Evolutionary conservation across 2,113 vertebrate species (phyloP).

Genomic region (Suncus etruscus): DNA sequence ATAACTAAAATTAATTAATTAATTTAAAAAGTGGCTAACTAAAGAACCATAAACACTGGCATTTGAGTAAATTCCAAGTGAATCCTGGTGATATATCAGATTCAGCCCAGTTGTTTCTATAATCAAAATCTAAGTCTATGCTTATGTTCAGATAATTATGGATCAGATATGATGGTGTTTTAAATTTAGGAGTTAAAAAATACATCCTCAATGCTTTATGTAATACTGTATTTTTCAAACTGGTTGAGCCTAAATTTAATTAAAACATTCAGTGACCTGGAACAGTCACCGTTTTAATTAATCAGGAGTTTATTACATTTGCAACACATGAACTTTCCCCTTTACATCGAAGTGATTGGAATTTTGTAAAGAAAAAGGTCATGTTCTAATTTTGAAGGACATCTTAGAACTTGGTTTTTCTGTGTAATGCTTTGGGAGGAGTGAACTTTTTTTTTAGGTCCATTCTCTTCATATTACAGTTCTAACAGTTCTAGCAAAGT

Average conservation of each 20-base stretch:
- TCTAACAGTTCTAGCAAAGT: neutral
- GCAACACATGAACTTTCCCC: slow-evolving; percentile 1
- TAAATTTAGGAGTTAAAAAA: slow-evolving; percentile 25
- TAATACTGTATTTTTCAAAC: slow-evolving; percentile 19
- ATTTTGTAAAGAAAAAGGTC: neutral
- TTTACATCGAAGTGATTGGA: slow-evolving; percentile 30
- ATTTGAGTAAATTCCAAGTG: slow-evolving; percentile 14
- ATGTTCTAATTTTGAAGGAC: neutral
- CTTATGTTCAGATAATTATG: neutral
- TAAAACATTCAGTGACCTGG: slow-evolving; percentile 46
- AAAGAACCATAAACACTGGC: neutral
- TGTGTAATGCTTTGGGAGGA: neutral
- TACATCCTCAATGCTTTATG: neutral
- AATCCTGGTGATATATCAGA: neutral
- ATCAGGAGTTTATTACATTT: slow-evolving; percentile 46
- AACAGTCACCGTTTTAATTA: slow-evolving; percentile 55
- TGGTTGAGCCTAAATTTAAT: slow-evolving; percentile 51
- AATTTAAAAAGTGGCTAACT: neutral
- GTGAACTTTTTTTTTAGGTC: neutral
- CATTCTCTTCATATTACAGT: neutral
- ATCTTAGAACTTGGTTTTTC: neutral
- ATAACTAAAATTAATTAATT: too few relatives aligned
- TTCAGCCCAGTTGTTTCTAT: neutral
- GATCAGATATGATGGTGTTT: slow-evolving; percentile 3
- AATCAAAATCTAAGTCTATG: neutral